Conservation (phyloP, 2,113 vertebrate genomes). For the Salvelinus namaycush region DNA sequence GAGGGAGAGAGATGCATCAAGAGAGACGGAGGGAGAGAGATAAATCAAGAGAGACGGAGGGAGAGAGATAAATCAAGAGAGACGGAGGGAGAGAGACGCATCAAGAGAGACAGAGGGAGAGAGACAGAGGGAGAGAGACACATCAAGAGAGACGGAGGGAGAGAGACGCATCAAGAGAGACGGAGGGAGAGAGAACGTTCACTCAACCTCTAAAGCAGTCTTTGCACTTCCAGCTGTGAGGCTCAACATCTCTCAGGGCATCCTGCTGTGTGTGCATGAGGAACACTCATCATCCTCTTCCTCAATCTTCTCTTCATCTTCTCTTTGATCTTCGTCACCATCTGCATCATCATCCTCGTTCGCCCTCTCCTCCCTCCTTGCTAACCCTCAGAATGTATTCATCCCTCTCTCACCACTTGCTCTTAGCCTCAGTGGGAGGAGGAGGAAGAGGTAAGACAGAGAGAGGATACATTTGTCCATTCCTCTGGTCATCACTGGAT, state of each 20-base stretch:
- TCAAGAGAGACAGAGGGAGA: conserved; percentile 2
- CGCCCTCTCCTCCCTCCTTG: conserved; percentile 21
- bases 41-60: no score
- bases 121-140: no score
- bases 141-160: conserved; percentile 40
- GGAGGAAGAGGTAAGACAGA: neutral
- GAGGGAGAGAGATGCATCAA: no score
- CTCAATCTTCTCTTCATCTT: conserved; percentile 11
- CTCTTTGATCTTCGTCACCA: conserved; percentile 14
- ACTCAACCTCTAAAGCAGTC: no score
- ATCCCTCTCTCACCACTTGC: conserved; percentile 46
- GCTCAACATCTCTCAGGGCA: neutral
- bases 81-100: conserved; percentile 26
- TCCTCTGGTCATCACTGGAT: neutral
- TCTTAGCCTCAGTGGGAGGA: conserved; percentile 1
- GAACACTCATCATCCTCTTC: conserved; percentile 1
- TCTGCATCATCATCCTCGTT: neutral
- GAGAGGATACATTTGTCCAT: no score
- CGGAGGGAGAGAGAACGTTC: conserved; percentile 48
- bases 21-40: no score
- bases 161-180: conserved; percentile 24
- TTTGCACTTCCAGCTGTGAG: neutral
- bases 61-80: neutral
- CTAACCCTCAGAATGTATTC: conserved; percentile 15
- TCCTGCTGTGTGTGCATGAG: no score